Evolutionary conservation across 2,797 vertebrate genomes (phyloP), one percentile per base, ranked within the genome.

Genomic region (Lagodon rhomboides): DNA sequence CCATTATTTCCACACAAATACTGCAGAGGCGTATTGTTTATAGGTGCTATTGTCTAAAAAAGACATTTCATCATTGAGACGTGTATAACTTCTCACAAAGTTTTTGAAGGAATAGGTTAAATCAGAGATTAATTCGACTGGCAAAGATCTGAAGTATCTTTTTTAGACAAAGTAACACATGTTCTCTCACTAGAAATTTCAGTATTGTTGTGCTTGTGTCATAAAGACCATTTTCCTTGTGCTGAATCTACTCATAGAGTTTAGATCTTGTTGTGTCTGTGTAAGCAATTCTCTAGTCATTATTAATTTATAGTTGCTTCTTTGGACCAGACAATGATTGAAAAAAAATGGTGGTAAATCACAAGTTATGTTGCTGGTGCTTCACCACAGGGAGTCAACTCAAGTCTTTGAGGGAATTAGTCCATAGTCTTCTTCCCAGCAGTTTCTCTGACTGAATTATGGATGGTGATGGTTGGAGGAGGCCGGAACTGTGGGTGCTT

Each of bases 371-470:
- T 72, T 79, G 49, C 59, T 10, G 27, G 47, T 53, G 4, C 68
- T 38, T 60, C 38, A 4, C 76, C 16, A 13, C 55, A 64, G 72
- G 79, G 59, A 58, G 43, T 70, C 46, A 6, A 34, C 17, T 77
- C 27, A 20, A 25, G 25, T 58, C 55, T 76, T 34, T 60, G 62
- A 75, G 62, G 59, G 51, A 77, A 79, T 86, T 69, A 60, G n/a
- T 65, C 54, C 0, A 1, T 61, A 25, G 44, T 68, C 69, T 46
- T 8, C 10, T 54, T 15, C 34, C 63, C 77, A 59, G 79, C 78
- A 82, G 75, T 72, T 85, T 25, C 68, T 75, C 38, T 82, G 69
- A 63, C 73, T 67, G 47, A 55, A 77, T 49, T 30, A n/a, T 16
- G 20, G 38, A 65, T 79, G 60, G 20, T 65, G 50, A 54, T 30